Conservation (phyloP, 2,113 vertebrate species). For the Nyctereutes procyonoides region DNA sequence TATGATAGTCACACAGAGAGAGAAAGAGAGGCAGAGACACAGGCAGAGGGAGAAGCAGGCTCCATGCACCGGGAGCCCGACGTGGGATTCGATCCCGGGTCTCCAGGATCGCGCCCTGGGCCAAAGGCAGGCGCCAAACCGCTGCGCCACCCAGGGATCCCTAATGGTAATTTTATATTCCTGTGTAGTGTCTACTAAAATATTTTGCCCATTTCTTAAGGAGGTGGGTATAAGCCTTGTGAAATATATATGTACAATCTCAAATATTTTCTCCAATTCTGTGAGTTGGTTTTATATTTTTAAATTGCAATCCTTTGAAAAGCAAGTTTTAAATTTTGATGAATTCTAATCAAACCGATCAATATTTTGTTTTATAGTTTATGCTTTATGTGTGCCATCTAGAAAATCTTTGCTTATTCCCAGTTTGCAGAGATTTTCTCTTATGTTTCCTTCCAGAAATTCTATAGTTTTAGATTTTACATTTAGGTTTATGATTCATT, state of each 20-base stretch:
- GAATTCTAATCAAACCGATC: neutral
- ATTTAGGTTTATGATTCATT: neutral
- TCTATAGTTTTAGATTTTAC: neutral
- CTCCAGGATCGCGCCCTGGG: too few relatives aligned
- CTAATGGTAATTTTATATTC: neutral
- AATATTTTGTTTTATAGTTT: slow-evolving; percentile 36
- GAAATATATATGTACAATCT: neutral
- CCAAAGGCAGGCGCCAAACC: too few relatives aligned
- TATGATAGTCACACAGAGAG: too few relatives aligned
- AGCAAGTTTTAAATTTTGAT: neutral
- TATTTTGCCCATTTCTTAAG: slow-evolving; percentile 21
- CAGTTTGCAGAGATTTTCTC: neutral
- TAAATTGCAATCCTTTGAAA: slow-evolving; percentile 29
- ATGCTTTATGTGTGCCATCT: neutral
- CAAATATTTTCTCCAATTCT: neutral
- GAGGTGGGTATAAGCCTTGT: neutral
- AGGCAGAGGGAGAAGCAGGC: too few relatives aligned
- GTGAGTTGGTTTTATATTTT: neutral
- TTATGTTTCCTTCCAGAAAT: neutral
- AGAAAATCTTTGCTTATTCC: neutral
- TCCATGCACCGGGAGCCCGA: too few relatives aligned
- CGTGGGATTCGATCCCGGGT: too few relatives aligned
- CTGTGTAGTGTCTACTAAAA: neutral
- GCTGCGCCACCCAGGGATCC: too few relatives aligned
- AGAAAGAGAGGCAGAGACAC: too few relatives aligned